Conservation (phyloP, 2,113 vertebrate species). For the Urocitellus parryii region DNA sequence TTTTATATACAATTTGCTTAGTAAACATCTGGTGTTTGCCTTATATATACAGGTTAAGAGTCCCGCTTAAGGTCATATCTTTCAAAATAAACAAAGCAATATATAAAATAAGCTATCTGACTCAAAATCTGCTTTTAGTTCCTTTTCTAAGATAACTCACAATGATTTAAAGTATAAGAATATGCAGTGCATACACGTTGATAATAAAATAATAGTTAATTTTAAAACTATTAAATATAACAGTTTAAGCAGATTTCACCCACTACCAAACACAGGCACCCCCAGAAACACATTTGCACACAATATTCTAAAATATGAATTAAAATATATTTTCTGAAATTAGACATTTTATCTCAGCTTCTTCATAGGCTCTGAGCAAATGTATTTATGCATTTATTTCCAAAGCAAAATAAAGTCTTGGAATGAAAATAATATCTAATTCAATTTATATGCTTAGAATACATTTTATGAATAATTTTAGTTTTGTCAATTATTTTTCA, state of each 20-base stretch:
- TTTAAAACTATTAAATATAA: background rate
- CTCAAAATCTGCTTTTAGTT: background rate
- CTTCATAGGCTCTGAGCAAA: background rate
- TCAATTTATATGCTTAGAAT: background rate
- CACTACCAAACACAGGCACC: background rate
- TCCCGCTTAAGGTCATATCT: background rate
- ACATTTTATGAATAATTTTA: conserved; percentile 49
- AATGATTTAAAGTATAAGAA: background rate
- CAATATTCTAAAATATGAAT: background rate
- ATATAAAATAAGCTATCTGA: conserved; percentile 30
- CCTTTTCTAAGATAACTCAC: background rate
- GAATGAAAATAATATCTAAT: conserved; percentile 33
- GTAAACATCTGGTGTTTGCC: background rate
- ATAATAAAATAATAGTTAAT: background rate
- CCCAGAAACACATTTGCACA: background rate
- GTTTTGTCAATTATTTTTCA: conserved; percentile 38
- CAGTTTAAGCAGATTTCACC: background rate
- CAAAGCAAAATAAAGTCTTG: background rate
- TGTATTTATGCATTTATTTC: conserved; percentile 28
- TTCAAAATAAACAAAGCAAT: conserved; percentile 27
- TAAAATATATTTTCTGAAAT: conserved; percentile 45
- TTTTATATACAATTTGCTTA: background rate
- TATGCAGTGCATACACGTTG: background rate
- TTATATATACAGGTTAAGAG: background rate
- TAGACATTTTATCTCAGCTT: conserved; percentile 16